phyloP scores from a whole-genome alignment of 2,113 vertebrate species.

The Boulengerochromis microlepis region DNA sequence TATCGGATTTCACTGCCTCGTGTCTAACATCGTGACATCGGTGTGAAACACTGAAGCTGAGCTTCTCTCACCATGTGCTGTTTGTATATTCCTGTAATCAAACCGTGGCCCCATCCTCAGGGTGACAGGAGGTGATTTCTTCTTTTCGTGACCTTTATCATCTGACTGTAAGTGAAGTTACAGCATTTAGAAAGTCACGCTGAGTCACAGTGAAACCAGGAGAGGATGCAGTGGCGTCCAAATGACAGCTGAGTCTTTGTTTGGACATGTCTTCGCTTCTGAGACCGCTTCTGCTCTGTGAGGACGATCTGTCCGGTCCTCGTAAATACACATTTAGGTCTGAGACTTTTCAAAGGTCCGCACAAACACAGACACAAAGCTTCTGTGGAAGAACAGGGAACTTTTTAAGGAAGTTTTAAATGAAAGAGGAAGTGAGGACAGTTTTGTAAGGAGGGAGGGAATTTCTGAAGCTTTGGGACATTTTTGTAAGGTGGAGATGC shows the following conservation, averaged over 20 bases:
- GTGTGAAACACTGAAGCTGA: background rate
- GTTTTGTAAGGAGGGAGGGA: background rate
- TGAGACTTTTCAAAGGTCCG: background rate
- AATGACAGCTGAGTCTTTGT: background rate
- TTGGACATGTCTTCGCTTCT: background rate
- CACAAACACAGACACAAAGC: background rate
- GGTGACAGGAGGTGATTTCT: background rate
- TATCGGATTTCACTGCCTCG: background rate
- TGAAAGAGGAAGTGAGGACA: background rate
- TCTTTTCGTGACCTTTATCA: background rate
- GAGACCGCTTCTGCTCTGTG: background rate
- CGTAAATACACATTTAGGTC: background rate
- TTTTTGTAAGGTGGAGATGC: background rate
- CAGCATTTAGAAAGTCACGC: background rate
- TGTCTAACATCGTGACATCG: background rate
- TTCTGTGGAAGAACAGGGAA: background rate
- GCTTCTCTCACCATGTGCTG: background rate
- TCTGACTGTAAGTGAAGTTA: background rate
- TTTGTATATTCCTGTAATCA: background rate
- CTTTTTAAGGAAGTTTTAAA: background rate
- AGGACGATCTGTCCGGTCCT: background rate
- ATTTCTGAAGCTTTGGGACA: background rate
- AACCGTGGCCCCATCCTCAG: background rate
- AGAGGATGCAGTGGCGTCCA: background rate
- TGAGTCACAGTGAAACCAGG: background rate